Evolutionary conservation across 2,888 invertebrate genomes (phyloP), one percentile per base, ranked within the genome.

Genomic region (Cordylochernes scorpioides): DNA sequence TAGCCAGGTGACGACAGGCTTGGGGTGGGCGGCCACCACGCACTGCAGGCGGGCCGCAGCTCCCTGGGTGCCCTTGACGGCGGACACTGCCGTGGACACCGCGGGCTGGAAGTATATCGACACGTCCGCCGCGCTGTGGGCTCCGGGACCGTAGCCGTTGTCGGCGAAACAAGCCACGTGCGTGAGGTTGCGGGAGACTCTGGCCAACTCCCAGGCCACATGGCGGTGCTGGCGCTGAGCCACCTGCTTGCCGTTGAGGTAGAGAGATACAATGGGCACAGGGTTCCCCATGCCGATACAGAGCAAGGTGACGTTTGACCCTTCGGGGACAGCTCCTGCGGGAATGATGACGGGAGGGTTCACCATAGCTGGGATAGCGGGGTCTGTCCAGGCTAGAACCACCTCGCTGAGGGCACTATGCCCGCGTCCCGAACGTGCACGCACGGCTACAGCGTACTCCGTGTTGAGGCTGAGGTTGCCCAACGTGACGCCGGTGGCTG

Each of bases 241-340:
- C n/a, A 75, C 68, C n/a, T 75, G 58, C 32, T 66, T 53, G 46
- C 71, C 71, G 34, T 68, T 67, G 35, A 78, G 69, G 49, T 75
- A 77, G 1, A 78, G 54, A 0, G 75, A 75, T 30, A 77, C 73
- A 2, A 70, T 73, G 0, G 78, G 78, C 35, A 71, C 70, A 0
- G 78, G 78, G 15, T 72, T 73, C 6, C 77, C 77, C 62, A 74
- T 67, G 1, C 75, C 75, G 31, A 74, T 68, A 46, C 77, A 77
- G 3, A 75, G 60, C 33, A 78, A 67, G 1, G 75, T 77, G 71
- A 78, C 75, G 37, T 72, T 71, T 44, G 71, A 68, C 1, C 77
- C 75, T 54, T 78, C 77, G 31, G 73, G 66, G 22, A 77, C 68
- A 41, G 74, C 58, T 52, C 72, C 73, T 28, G 71, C 68, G 0